Percentiles rank a stretch among this genome's conserved stretches.
Conservation (phyloP, 2,888 invertebrate species). For the Phengaris alcon region DNA sequence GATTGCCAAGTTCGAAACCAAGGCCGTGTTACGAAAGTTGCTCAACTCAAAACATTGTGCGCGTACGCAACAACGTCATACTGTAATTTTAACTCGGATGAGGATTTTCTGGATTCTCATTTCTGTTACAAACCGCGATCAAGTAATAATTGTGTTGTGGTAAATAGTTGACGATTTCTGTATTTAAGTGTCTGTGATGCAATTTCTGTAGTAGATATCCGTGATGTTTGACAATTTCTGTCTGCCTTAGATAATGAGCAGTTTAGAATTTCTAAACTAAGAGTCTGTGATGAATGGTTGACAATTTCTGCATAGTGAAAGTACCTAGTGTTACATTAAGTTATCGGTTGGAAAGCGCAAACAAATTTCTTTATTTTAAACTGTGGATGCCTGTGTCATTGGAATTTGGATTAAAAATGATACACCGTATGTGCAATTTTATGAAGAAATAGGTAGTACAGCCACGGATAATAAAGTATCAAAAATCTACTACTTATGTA, state of each 20-base stretch:
- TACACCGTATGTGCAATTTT: no score
- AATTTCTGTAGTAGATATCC: not conserved
- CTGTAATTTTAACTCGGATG: conserved; percentile 74
- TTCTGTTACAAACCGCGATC: conserved; percentile 46
- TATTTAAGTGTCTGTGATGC: not conserved
- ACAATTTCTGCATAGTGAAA: not conserved
- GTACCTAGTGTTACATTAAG: not conserved
- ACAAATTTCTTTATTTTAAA: no score
- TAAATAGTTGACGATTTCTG: not conserved
- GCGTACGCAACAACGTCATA: conserved; percentile 68
- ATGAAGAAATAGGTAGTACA: no score
- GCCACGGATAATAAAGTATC: no score
- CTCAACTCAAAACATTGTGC: conserved; percentile 67
- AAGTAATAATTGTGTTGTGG: not conserved
- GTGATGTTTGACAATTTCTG: not conserved
- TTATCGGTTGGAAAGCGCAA: not conserved
- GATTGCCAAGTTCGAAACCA: conserved; percentile 64
- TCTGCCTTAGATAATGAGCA: not conserved
- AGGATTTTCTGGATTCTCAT: conserved; percentile 60
- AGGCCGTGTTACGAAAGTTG: conserved; percentile 73
- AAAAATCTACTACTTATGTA: no score
- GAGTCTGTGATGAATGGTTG: not conserved
- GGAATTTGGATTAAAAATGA: no score
- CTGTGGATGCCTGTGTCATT: no score
- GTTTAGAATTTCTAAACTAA: not conserved